Base-by-base conservation (phyloP, 2,888 invertebrate species). In the Megaustenia siamemsis region DNA sequence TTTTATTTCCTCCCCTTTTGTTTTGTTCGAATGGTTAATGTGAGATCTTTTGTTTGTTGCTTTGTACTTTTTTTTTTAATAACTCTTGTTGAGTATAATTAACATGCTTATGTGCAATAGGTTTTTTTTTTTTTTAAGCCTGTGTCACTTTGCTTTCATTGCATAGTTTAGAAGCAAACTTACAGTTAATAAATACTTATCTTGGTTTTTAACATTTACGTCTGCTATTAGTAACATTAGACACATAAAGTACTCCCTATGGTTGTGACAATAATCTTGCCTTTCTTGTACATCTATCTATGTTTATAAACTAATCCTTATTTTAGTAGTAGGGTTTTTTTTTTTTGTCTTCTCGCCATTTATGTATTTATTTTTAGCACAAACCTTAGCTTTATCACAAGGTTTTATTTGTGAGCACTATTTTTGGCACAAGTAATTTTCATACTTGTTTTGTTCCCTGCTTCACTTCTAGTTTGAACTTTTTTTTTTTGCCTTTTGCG, bases 221-320 rank as follows among this genome's bases (percentile, higher is more conserved):
- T n/a, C n/a, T n/a, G n/a, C n/a, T 56, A 28, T 53, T 77, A 28
- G 21, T 32, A 28, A 49, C 21, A 24, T 75, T 75, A 77, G 53
- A 56, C n/a, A 43, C n/a, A 1, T 40, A 3, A 35, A 66, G 35
- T 35, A 68, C 38, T 35, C 28, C 2, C 63, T 63, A 32, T 32
- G 63, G 32, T 63, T 63, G 32, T 28, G 56, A 56, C 56, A 60
- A 28, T 28, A 28, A 8, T 60, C 32, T 1, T 15, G 28, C 32
- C 32, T 6, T 8, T 63, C 4, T 53, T 53, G 53, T 53, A 53
- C 18, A 12, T 24, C 53, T 53, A 53, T 53, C 18, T 21, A 53
- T n/a, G n/a, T 18, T 53, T 53, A 21, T 53, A 53, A 53, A 53
- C 3, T 53, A 53, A 53, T 12, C 53, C 18, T 53, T 18, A 53